Base-by-base conservation (phyloP, 1,140 invertebrate species). In the Charaxes varanes region DNA sequence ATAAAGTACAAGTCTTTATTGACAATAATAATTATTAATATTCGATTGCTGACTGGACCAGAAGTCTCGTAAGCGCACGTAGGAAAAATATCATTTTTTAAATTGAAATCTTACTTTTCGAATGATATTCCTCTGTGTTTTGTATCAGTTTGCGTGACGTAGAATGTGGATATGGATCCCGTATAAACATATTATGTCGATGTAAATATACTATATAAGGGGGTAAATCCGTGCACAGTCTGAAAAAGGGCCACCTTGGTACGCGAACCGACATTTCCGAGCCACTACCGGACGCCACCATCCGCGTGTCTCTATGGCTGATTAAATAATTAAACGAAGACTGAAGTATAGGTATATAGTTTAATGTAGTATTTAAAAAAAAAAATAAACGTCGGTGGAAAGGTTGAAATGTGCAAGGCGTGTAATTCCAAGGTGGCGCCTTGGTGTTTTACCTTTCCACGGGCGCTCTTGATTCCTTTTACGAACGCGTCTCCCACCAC, bases 291-390 rank as follows among this genome's bases (percentile, higher is more conserved):
- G 21, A 37, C 12, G 21, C 30, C 19, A 15, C 12, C 21, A 34
- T 15, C 30, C 24, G 44, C 31, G 19, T 26, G 37, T 41, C 23
- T 53, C 35, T 48, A 60, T 64, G 66, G 64, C 68, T 77, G 72
- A 74, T 68, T 52, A 71, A 73, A 70, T 78, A 72, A 76, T 64
- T 63, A 76, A 78, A 77, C 59, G 64, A 81, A 81, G 77, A 81
- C 77, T 81, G 77, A 81, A 70, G 74, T 60, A 68, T 81, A 81
- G 74, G 57, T 77, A 74, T n/a, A n/a, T 81, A 81, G 69, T 73
- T 62, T 77, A 70, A 71, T 73, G 72, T 71, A 72, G 66, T 72
- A 68, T 78, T 65, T 56, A 64, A 26, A 26, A 26, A 3, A 26
- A 26, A 31, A 6, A 8, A 67, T 53, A 64, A 50, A 62, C 49